Evolutionary conservation across 2,888 invertebrate species (phyloP).

Genomic region (Parnassius orleans): DNA sequence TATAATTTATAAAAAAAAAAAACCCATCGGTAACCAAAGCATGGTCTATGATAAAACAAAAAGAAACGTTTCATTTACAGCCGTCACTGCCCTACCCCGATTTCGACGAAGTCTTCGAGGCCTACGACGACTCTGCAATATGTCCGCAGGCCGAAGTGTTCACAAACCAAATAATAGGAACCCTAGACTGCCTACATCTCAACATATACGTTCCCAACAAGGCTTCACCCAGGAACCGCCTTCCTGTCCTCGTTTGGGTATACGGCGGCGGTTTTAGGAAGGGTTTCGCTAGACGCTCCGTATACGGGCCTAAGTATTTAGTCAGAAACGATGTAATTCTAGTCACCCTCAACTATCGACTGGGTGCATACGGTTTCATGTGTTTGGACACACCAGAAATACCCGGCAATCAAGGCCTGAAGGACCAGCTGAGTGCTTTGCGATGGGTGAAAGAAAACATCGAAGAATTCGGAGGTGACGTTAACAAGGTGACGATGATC

Average conservation of each 20-base stretch:
- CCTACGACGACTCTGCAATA: constrained; percentile 39
- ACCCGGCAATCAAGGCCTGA: constrained; percentile 61
- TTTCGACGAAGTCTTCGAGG: constrained; percentile 35
- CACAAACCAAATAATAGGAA: constrained; percentile 45
- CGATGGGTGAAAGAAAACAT: constrained; percentile 56
- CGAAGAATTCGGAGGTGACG: constrained; percentile 53
- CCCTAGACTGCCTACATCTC: constrained; percentile 80
- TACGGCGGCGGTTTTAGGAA: constrained; percentile 55
- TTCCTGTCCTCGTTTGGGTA: constrained; percentile 62
- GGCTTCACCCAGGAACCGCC: constrained; percentile 32
- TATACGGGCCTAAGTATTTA: constrained; percentile 49
- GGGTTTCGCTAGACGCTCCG: constrained; percentile 45
- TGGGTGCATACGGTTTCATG: constrained; percentile 63
- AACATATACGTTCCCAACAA: constrained; percentile 80
- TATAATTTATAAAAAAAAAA: no score
- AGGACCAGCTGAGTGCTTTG: constrained; percentile 54
- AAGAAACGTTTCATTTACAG: constrained; percentile 26
- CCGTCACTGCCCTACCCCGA: constrained; percentile 29
- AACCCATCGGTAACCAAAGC: no score
- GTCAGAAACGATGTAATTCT: constrained; percentile 49
- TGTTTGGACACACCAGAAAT: constrained; percentile 52
- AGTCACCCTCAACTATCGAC: constrained; percentile 50
- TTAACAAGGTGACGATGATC: constrained; percentile 49
- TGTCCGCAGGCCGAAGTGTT: constrained; percentile 44
- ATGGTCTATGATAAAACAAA: no score